Evolutionary conservation across 1,140 invertebrate genomes (phyloP).

Genomic region (Drosophila nikananu): DNA sequence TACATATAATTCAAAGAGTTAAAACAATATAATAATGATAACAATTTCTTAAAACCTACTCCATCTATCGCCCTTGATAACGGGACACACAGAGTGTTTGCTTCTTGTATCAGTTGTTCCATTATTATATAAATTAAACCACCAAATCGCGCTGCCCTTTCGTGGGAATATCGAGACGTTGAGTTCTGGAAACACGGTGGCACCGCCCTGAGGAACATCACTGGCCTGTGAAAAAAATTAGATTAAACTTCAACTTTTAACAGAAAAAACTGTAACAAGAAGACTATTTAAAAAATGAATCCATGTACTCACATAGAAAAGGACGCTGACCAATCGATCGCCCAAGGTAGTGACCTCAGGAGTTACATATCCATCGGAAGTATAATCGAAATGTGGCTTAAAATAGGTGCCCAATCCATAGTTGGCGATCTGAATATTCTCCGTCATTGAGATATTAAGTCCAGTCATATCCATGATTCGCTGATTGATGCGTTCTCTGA

Average conservation of each 20-base stretch:
- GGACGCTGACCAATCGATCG: constrained; percentile 50
- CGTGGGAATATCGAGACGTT: constrained; percentile 93
- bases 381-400: constrained; percentile 88
- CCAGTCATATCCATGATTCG: constrained; percentile 91
- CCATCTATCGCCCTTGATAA: constrained; percentile 98
- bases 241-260: neutral
- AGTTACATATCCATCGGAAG: constrained; percentile 72
- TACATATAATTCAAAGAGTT: neutral
- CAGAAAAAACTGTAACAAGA: neutral
- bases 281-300: neutral
- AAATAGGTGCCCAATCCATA: constrained; percentile 89
- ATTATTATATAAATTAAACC: constrained; percentile 96
- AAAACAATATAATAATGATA: neutral
- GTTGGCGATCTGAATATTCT: constrained; percentile 87
- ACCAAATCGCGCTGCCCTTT: constrained; percentile 96
- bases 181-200: constrained; percentile 96
- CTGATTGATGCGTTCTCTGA: constrained; percentile 90
- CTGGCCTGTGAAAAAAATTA: constrained; percentile 90
- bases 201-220: constrained; percentile 96
- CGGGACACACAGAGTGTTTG: constrained; percentile 98
- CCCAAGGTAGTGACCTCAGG: constrained; percentile 10
- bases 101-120: constrained; percentile 96
- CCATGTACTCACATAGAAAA: constrained; percentile 53
- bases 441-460: constrained; percentile 86
- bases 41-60: constrained; percentile 76